A percentile compares a stretch with the other conserved stretches of the same genome.
Conservation (phyloP, 2,113 vertebrate genomes). For the Chaetura pelagica region DNA sequence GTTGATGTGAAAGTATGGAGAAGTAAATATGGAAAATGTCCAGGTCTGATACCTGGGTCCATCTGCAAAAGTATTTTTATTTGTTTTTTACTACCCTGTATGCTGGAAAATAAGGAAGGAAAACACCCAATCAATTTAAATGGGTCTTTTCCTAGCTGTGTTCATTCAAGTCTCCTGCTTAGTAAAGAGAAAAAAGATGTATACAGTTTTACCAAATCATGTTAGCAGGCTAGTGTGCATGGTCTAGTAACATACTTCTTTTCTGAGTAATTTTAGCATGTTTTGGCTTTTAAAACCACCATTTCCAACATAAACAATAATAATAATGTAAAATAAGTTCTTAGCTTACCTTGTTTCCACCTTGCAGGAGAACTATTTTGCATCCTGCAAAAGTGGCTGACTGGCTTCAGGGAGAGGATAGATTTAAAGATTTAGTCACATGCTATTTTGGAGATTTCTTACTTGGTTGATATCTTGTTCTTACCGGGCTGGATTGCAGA, state of each 20-base stretch:
- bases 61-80: conserved; percentile 23
- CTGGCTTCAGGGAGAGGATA: not conserved
- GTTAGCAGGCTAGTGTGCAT: not conserved
- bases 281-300: not conserved
- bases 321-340: not conserved
- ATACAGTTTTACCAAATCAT: not conserved
- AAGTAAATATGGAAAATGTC: not conserved
- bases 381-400: not conserved
- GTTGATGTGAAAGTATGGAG: not conserved
- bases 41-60: not conserved
- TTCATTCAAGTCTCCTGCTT: not conserved
- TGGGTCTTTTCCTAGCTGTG: not conserved
- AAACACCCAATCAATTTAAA: not conserved
- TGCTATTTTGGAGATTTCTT: not conserved
- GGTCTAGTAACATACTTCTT: not conserved
- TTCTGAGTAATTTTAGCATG: not conserved
- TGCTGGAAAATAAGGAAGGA: not conserved
- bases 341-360: not conserved
- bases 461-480: not conserved
- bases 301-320: not conserved
- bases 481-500: not conserved
- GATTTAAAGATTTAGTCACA: not conserved
- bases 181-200: not conserved
- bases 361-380: not conserved
- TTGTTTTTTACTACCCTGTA: not conserved